phyloP scores from a whole-genome alignment of 1,140 invertebrate species.

The Platyscapa corneri region DNA sequence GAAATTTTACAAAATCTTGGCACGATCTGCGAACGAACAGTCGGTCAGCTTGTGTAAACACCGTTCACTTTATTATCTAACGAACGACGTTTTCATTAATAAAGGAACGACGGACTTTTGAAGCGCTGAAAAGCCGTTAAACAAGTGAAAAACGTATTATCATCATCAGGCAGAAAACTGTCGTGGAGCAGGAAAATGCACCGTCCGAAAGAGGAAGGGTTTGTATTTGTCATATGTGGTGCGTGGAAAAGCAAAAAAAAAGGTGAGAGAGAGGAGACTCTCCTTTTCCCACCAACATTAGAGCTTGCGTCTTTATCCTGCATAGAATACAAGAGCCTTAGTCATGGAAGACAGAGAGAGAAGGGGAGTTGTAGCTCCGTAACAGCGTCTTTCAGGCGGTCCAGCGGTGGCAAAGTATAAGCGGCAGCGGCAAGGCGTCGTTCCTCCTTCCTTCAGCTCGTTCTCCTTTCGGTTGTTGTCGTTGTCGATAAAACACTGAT shows the following conservation, averaged over 20 bases:
- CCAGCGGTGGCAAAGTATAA: not conserved
- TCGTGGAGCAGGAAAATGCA: no score
- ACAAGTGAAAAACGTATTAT: no score
- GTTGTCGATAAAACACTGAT: slow-evolving; percentile 37
- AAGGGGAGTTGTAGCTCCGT: slow-evolving; percentile 41
- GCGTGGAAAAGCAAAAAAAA: slow-evolving; percentile 32
- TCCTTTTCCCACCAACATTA: slow-evolving; percentile 48
- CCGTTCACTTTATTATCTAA: no score
- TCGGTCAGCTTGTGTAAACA: no score
- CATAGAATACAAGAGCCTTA: slow-evolving; percentile 42
- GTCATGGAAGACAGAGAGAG: slow-evolving; percentile 14
- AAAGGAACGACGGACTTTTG: no score
- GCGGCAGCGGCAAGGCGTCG: not conserved
- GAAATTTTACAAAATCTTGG: no score
- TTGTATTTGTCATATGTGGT: slow-evolving; percentile 5
- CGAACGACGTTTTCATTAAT: no score
- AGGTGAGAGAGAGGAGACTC: slow-evolving; percentile 52
- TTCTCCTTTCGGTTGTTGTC: not conserved
- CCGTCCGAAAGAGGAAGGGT: no score
- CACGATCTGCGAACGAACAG: no score
- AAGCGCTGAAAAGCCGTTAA: no score
- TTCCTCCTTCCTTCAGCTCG: not conserved
- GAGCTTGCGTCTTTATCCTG: slow-evolving; percentile 44
- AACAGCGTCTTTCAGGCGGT: slow-evolving; percentile 29
- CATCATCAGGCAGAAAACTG: no score